Conservation (phyloP, 2,888 invertebrate species). For the Portevinia maculata region DNA sequence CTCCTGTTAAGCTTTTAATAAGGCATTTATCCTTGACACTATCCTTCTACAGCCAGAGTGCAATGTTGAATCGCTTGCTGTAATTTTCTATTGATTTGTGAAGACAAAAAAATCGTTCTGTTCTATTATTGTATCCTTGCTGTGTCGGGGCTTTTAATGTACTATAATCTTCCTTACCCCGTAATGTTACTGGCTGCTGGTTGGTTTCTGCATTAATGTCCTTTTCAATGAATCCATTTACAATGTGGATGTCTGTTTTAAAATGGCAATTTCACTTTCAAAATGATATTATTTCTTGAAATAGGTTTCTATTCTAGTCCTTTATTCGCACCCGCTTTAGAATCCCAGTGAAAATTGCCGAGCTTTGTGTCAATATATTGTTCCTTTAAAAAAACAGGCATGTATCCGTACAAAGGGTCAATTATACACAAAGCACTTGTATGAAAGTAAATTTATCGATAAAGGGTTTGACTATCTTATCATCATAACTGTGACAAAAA, state of each 20-base stretch:
- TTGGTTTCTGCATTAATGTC: slow-evolving; percentile 3
- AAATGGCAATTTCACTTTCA: slow-evolving; percentile 6
- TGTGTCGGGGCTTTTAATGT: slow-evolving; percentile 5
- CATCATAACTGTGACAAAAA: background rate
- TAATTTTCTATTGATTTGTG: slow-evolving; percentile 41
- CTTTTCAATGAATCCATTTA: slow-evolving; percentile 23
- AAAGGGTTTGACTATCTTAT: background rate
- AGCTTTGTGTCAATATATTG: slow-evolving; percentile 42
- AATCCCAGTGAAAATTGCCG: slow-evolving; percentile 14
- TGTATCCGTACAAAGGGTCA: background rate
- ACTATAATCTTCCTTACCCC: slow-evolving; percentile 13
- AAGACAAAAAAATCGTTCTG: slow-evolving; percentile 10
- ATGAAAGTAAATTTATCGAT: slow-evolving; percentile 47
- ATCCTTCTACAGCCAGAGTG: slow-evolving; percentile 1
- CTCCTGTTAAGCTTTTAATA: slow-evolving; percentile 27
- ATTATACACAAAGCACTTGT: background rate
- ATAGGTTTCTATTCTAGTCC: slow-evolving; percentile 4
- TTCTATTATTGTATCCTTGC: background rate
- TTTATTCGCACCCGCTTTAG: slow-evolving; percentile 10
- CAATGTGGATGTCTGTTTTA: slow-evolving; percentile 6
- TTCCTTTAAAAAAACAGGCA: slow-evolving; percentile 11
- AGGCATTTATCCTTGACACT: slow-evolving; percentile 54
- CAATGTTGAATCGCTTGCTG: slow-evolving; percentile 23
- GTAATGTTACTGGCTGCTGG: background rate
- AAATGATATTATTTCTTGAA: slow-evolving; percentile 5